Base-by-base conservation (phyloP, 2,797 vertebrate genomes). In the Phoeniculus purpureus region DNA sequence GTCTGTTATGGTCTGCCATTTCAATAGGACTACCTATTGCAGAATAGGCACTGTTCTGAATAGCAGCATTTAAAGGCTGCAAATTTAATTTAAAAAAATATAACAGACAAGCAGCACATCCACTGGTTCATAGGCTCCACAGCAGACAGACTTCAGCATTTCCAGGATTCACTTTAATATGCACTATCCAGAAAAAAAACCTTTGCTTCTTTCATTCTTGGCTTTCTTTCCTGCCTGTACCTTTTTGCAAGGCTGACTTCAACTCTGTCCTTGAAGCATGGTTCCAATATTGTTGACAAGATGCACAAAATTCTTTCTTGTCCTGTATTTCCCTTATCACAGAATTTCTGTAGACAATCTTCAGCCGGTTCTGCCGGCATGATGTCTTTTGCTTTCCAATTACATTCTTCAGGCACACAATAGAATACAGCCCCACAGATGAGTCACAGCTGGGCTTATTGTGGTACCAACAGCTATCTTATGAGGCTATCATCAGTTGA, bases 391-490 rank as follows among this genome's bases (percentile, higher is more conserved):
- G 55, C 92, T 90, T 93, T 84, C 62, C 65, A 81, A 85, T 91
- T 85, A 76, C 72, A 47, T 85, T 86, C 65, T 77, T 90, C 72
- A 59, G 75, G 37, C 68, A 32, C 47, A 72, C 32, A 60, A 59
- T 7, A 76, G 64, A 68, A 86, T 52, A 52, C 37, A 66, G 71
- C 60, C 89, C 45, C 68, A 62, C 51, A 58, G 72, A 76, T 29
- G 55, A 91, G 72, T 84, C 85, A 64, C 67, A 78, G 87, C 87
- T 91, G 74, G 65, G 85, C 64, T 84, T 87, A 70, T 71, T 85
- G 83, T 76, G 67, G 67, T 76, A 87, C 75, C 72, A 87, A 79
- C 55, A 87, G 67, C 58, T 89, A 70, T 88, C 78, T 75, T 67
- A 59, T 7, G 40, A 71, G 82, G 60, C 67, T 87, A 79, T 85